Evolutionary conservation across 2,888 invertebrate genomes (phyloP).

Genomic region (Sarcophaga carnaria): DNA sequence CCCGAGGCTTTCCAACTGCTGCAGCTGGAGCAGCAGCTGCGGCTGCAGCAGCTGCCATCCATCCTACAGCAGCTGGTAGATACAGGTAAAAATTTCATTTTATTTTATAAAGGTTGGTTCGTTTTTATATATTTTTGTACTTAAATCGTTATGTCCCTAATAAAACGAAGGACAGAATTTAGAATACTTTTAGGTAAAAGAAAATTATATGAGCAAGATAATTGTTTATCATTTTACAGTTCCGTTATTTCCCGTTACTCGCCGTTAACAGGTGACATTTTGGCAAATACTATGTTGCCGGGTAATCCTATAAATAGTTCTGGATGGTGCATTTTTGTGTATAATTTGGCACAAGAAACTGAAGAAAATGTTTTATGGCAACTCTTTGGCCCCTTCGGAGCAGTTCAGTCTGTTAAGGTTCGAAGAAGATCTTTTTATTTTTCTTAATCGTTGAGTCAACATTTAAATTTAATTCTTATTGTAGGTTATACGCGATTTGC

Average conservation of each 20-base stretch:
- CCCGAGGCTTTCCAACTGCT: slow-evolving; percentile 88
- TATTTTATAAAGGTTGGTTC: background rate
- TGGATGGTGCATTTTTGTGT: slow-evolving; percentile 93
- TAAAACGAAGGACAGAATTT: no score
- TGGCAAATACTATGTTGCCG: slow-evolving; percentile 89
- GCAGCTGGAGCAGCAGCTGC: slow-evolving; percentile 83
- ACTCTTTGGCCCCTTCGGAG: slow-evolving; percentile 97
- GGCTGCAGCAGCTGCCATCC: slow-evolving; percentile 85
- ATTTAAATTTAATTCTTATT: no score
- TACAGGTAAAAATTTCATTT: slow-evolving; percentile 61
- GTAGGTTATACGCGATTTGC: slow-evolving; percentile 93
- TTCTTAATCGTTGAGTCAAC: no score
- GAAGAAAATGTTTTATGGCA: slow-evolving; percentile 98
- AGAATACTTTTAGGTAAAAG: no score
- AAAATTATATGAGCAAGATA: no score
- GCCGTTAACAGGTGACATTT: slow-evolving; percentile 91
- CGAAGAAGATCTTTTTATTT: no score
- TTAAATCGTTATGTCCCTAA: background rate
- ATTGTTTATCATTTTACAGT: background rate
- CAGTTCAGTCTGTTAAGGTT: slow-evolving; percentile 95
- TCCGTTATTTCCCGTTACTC: slow-evolving; percentile 82
- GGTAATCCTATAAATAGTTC: slow-evolving; percentile 93
- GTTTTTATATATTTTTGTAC: background rate
- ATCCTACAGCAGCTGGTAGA: slow-evolving; percentile 90
- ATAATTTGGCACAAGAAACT: slow-evolving; percentile 97